Evolutionary conservation across 2,888 invertebrate genomes (phyloP).

Genomic region (Cosmia trapezina): DNA sequence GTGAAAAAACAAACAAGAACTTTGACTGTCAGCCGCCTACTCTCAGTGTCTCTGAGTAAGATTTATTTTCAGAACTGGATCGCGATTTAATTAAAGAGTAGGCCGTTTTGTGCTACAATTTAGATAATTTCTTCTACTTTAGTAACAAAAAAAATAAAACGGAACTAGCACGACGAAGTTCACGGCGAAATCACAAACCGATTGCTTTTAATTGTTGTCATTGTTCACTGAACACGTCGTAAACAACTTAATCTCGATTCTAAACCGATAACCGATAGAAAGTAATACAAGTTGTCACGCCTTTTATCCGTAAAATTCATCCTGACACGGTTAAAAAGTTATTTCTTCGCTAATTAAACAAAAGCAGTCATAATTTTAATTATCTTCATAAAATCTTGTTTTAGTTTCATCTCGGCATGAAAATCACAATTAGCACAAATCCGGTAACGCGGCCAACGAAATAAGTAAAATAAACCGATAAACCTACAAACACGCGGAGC

Average conservation of each 20-base stretch:
- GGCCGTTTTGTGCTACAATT: slow-evolving; percentile 1
- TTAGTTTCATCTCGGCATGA: slow-evolving; percentile 17
- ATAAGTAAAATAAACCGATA: slow-evolving; percentile 43
- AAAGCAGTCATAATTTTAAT: slow-evolving; percentile 39
- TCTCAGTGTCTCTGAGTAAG: slow-evolving; percentile 6
- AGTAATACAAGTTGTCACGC: slow-evolving; percentile 38
- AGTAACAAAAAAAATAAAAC: slow-evolving; percentile 26
- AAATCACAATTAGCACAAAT: slow-evolving; percentile 33
- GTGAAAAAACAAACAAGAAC: not conserved
- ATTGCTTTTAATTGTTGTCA: slow-evolving; percentile 40
- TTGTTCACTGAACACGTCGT: slow-evolving; percentile 46
- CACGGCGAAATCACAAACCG: slow-evolving; percentile 16
- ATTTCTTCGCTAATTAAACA: slow-evolving; percentile 33
- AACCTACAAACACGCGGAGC: slow-evolving; percentile 31
- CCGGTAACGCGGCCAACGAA: slow-evolving; percentile 47
- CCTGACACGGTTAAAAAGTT: slow-evolving; percentile 29
- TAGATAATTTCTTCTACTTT: slow-evolving; percentile 12
- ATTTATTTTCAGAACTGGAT: slow-evolving; percentile 28
- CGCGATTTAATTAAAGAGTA: slow-evolving; percentile 21
- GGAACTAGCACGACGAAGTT: slow-evolving; percentile 4
- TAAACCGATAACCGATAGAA: slow-evolving; percentile 28
- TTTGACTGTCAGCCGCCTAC: slow-evolving; percentile 11
- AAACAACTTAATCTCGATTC: slow-evolving; percentile 36
- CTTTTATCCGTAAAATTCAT: slow-evolving; percentile 43
- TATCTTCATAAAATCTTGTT: slow-evolving; percentile 40